Evolutionary conservation across 2,888 invertebrate species (phyloP).

Genomic region (Proisotoma minuta): DNA sequence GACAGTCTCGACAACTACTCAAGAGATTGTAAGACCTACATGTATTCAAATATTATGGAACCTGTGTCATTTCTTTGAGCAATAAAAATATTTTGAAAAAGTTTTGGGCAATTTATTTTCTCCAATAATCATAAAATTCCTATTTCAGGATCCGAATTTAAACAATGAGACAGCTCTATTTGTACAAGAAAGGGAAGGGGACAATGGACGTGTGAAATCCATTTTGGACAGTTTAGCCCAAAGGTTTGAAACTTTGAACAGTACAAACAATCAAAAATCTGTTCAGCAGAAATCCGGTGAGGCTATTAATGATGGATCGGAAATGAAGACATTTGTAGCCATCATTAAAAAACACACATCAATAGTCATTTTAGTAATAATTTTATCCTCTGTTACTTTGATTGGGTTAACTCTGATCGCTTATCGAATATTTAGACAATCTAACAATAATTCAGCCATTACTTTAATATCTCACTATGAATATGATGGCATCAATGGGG

Average conservation of each 20-base stretch:
- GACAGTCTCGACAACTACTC: neutral
- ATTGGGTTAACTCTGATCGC: neutral
- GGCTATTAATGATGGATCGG: neutral
- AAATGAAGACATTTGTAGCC: conserved; percentile 11
- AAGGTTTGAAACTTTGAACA: conserved; percentile 1
- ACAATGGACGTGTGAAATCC: neutral
- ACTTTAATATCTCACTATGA: conserved; percentile 16
- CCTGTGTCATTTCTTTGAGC: conserved; percentile 7
- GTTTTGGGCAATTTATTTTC: neutral
- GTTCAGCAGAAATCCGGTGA: neutral
- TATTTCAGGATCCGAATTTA: too few relatives aligned
- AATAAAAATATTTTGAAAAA: neutral
- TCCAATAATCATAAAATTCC: neutral
- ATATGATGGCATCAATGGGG: neutral
- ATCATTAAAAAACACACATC: conserved; percentile 9
- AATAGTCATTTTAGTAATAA: conserved; percentile 7
- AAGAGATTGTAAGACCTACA: neutral
- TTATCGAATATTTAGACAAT: conserved; percentile 2
- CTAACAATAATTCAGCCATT: conserved; percentile 6
- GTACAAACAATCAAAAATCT: neutral
- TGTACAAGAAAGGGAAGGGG: neutral
- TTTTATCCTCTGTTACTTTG: conserved; percentile 12
- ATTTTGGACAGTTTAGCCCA: conserved; percentile 11
- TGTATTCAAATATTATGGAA: conserved; percentile 14
- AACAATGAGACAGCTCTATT: too few relatives aligned